Conservation (phyloP, 1,140 invertebrate genomes). For the Kradibia gibbosae region DNA sequence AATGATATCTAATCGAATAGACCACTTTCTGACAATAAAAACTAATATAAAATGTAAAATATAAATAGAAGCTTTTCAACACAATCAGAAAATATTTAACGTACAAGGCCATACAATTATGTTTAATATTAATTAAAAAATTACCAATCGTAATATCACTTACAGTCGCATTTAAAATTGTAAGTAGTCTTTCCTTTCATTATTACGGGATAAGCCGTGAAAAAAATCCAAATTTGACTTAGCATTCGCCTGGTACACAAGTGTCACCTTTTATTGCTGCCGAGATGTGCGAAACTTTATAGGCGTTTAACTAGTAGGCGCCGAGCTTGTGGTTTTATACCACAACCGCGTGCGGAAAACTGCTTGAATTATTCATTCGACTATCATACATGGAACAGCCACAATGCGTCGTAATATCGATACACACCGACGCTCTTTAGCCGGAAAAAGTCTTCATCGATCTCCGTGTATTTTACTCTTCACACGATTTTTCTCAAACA, state of each 20-base stretch:
- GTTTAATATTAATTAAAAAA: no score
- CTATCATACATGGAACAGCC: neutral
- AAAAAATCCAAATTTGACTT: neutral
- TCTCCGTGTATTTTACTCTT: neutral
- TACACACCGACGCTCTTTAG: neutral
- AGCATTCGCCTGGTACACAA: neutral
- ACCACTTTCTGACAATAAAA: no score
- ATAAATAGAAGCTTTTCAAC: no score
- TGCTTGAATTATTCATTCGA: constrained; percentile 32
- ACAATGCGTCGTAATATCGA: neutral
- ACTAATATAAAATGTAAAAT: no score
- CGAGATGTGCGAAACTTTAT: constrained; percentile 6
- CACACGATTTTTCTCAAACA: no score
- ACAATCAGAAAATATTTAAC: no score
- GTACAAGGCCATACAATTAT: no score
- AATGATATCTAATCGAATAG: no score
- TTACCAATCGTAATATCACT: no score
- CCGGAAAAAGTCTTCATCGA: neutral
- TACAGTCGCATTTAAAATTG: no score
- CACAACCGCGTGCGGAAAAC: neutral
- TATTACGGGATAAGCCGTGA: neutral
- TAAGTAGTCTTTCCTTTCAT: no score
- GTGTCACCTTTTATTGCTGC: neutral
- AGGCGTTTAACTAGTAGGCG: constrained; percentile 4
- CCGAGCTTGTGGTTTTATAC: constrained; percentile 2